Conservation (phyloP, 2,797 vertebrate genomes). For the Myotis planiceps region DNA sequence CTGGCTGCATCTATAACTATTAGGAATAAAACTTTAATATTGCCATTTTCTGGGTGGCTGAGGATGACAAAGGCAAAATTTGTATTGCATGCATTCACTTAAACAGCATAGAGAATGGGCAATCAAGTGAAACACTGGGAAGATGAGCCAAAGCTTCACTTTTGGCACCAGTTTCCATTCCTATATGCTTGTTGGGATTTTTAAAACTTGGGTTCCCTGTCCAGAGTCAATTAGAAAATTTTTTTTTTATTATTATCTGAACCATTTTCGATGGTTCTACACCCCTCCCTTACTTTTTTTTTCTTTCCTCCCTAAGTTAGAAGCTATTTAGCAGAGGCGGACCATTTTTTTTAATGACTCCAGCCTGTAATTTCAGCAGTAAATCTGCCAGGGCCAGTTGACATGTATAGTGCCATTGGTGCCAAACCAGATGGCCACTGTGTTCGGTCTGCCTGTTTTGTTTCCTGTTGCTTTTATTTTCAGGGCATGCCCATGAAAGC, state of each 20-base stretch:
- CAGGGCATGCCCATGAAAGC: background rate
- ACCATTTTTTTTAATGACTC: background rate
- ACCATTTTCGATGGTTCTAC: background rate
- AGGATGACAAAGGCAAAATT: background rate
- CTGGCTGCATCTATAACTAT: background rate
- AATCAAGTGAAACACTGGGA: background rate
- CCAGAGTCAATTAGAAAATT: background rate
- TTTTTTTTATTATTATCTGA: no score
- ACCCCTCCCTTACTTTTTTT: background rate
- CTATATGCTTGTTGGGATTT: background rate
- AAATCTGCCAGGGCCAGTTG: background rate
- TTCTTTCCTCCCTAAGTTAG: background rate
- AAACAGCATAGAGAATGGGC: background rate
- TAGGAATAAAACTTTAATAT: slow-evolving; percentile 1
- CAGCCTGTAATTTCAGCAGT: background rate
- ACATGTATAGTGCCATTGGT: background rate
- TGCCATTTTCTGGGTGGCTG: slow-evolving; percentile 5
- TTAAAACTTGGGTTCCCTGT: background rate
- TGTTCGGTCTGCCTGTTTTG: background rate
- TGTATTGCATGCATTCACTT: background rate
- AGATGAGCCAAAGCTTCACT: background rate
- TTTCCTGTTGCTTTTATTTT: background rate
- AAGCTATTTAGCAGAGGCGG: background rate
- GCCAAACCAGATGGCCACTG: background rate
- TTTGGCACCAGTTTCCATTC: background rate